phyloP scores from a whole-genome alignment of 1,140 invertebrate species.

The Pachypeltis micranthus region DNA sequence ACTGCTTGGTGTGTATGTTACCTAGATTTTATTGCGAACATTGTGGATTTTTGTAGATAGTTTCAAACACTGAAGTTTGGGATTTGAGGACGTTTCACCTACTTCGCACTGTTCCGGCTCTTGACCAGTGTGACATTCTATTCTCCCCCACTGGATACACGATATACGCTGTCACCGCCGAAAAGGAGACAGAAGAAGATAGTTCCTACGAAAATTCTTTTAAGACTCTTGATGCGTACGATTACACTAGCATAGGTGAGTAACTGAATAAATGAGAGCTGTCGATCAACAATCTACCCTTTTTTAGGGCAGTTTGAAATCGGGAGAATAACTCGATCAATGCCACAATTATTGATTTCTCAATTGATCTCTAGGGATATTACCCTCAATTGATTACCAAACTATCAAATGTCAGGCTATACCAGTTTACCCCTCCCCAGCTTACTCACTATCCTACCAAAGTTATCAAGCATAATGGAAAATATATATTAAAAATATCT shows the following conservation, averaged over 20 bases:
- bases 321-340: no score
- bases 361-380: no score
- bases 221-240: constrained; percentile 82
- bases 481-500: no score
- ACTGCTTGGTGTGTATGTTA: background rate
- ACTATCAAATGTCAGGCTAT: no score
- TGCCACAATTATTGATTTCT: no score
- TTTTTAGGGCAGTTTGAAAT: no score
- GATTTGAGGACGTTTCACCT: constrained; percentile 90
- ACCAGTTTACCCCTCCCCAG: no score
- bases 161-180: constrained; percentile 49
- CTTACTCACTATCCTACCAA: no score
- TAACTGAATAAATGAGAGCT: no score
- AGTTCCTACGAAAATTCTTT: constrained; percentile 74
- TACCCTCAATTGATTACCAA: no score
- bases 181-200: constrained; percentile 51
- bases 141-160: constrained; percentile 55
- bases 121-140: constrained; percentile 76
- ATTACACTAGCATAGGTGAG: constrained; percentile 86
- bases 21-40: background rate
- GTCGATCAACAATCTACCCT: no score
- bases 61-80: constrained; percentile 88
- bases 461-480: no score
- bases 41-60: constrained; percentile 42
- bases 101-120: constrained; percentile 77